phyloP scores from a whole-genome alignment of 1,140 invertebrate species.

The Potamilus streckersoni region DNA sequence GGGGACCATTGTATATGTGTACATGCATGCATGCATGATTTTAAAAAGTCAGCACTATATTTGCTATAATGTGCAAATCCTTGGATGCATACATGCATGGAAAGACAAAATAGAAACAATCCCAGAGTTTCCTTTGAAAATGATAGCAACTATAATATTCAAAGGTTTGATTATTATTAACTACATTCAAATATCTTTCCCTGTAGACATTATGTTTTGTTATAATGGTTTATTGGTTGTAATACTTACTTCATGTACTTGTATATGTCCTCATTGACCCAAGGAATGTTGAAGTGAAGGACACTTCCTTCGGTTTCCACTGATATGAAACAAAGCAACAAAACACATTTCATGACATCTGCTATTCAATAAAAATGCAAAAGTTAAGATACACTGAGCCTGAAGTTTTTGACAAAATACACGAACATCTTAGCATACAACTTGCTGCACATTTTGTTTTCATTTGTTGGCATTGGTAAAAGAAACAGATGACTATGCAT shows the following conservation, averaged over 20 bases:
- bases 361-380: no score
- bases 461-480: no score
- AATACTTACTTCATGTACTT: constrained; percentile 45
- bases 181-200: background rate
- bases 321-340: constrained; percentile 25
- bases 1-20: no score
- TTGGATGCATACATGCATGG: background rate
- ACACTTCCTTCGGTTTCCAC: constrained; percentile 50
- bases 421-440: no score
- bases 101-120: constrained; percentile 8
- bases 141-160: background rate
- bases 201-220: background rate
- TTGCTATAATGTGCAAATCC: no score
- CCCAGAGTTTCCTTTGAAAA: background rate
- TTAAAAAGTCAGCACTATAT: no score
- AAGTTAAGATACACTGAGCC: no score
- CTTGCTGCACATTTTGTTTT: no score
- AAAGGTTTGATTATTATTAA: background rate
- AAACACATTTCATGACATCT: background rate
- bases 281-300: constrained; percentile 53
- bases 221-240: background rate
- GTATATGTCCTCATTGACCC: constrained; percentile 54
- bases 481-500: no score
- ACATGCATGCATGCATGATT: no score
- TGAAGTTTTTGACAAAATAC: no score